Conservation (phyloP, 2,797 vertebrate genomes). For the Sorex maritimensis region DNA sequence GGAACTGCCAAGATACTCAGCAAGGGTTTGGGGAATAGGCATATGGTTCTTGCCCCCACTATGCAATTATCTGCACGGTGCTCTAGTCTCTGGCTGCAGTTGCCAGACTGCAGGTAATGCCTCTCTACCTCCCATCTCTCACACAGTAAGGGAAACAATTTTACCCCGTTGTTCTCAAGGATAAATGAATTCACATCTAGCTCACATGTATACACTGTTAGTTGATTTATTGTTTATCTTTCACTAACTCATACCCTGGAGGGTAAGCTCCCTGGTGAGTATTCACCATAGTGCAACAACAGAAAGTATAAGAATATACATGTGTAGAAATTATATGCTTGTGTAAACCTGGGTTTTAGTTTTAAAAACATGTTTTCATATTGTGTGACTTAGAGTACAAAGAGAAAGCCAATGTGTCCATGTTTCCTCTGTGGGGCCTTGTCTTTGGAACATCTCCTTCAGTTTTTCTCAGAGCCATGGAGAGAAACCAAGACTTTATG, state of each 20-base stretch:
- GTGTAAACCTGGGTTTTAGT: not conserved
- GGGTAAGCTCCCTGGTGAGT: rapidly evolving
- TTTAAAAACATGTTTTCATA: not conserved
- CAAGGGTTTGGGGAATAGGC: no score
- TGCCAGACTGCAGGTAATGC: not conserved
- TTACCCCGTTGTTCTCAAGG: not conserved
- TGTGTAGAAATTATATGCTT: not conserved
- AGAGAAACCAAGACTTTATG: not conserved
- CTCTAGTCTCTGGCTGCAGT: not conserved
- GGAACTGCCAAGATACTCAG: not conserved
- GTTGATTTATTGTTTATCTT: not conserved
- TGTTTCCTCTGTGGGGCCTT: not conserved
- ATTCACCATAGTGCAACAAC: not conserved
- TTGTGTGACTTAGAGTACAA: not conserved
- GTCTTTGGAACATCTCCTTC: not conserved
- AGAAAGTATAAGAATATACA: not conserved
- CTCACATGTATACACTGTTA: not conserved
- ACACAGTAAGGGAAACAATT: no score
- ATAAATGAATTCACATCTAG: not conserved
- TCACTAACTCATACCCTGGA: not conserved
- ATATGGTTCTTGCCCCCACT: not conserved
- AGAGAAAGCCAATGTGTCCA: not conserved
- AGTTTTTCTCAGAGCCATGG: not conserved
- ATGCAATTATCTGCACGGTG: no score
- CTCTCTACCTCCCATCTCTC: slow-evolving; percentile 41